Percentiles rank a stretch among this genome's conserved stretches.
phyloP scores from a whole-genome alignment of 2,113 vertebrate species.

The Zosterops borbonicus region DNA sequence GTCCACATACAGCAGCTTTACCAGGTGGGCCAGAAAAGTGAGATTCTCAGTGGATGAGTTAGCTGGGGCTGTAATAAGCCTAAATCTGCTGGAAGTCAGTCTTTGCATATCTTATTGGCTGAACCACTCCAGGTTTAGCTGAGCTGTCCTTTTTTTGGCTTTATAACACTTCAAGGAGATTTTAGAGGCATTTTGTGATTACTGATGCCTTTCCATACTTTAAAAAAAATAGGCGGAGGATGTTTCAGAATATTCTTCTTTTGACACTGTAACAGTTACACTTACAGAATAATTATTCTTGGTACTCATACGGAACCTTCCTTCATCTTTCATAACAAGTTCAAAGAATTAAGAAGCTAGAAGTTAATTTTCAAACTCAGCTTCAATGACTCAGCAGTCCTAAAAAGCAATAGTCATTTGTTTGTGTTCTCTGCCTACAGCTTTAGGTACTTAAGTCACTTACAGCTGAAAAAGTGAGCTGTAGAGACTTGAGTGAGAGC shows the following conservation, averaged over 20 bases:
- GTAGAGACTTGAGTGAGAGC: not conserved
- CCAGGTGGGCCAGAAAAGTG: conserved; percentile 51
- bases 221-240: not conserved
- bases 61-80: conserved; percentile 15
- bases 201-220: not conserved
- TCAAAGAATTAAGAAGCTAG: not conserved
- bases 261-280: not conserved
- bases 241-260: not conserved
- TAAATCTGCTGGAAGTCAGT: not conserved
- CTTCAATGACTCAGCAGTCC: not conserved
- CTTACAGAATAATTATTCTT: not conserved
- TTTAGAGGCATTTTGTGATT: conserved; percentile 31
- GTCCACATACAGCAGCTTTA: conserved; percentile 15
- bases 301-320: not conserved
- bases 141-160: conserved; percentile 1
- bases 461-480: not conserved
- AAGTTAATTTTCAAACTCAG: not conserved
- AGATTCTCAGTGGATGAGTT: conserved; percentile 31
- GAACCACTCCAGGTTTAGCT: conserved; percentile 11
- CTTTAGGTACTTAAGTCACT: not conserved
- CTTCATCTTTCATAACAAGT: not conserved
- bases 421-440: not conserved
- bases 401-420: not conserved
- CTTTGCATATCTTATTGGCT: conserved; percentile 34
- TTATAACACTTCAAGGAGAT: conserved; percentile 39